Evolutionary conservation across 2,113 vertebrate species (phyloP), one percentile per base, ranked within the genome.

Genomic region (Pitta sordida): DNA sequence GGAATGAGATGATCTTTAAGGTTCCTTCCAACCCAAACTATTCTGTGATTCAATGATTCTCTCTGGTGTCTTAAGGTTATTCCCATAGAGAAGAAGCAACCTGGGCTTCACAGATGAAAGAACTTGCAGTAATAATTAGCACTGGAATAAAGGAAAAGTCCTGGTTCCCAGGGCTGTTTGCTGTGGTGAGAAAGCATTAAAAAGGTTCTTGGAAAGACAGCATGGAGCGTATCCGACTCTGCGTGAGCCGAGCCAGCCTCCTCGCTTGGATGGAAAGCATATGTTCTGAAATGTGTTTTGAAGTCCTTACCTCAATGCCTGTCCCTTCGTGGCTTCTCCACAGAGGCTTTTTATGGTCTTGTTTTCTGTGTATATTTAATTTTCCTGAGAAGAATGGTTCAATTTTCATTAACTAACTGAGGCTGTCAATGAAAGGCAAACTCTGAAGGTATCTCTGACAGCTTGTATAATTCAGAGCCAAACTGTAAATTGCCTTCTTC

Each of bases 331-430:
- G 46, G 3, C 62, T 91, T 51, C 49, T 51, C 74, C 48, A 46
- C 0, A 0, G 55, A 48, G 55, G 30, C 13, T 51, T 65, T 65
- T 62, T 48, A n/a, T 49, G 3, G 26, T 58, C n/a, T n/a, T 23
- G 15, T 56, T 94, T 85, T 23, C 6, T n/a, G 21, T 15, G 13
- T 62, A 3, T 62, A 37, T 88, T 88, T 74, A 67, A 63, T 91
- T 93, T 93, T 63, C 39, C n/a, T 29, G 24, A 77, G 76, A 88
- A 86, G 68, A 86, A 71, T 55, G 43, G 69, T 90, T 94, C 83
- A 37, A 32, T 92, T 94, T 91, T 90, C 60, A 68, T 94, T 83
- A 90, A 67, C 44, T 53, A 52, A 58, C 53, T 32, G 41, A 83
- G 86, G 13, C 56, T 70, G 73, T 86, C 86, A 83, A 23, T 78